Base-by-base conservation (phyloP, 2,888 invertebrate species). In the Diaperis boleti region DNA sequence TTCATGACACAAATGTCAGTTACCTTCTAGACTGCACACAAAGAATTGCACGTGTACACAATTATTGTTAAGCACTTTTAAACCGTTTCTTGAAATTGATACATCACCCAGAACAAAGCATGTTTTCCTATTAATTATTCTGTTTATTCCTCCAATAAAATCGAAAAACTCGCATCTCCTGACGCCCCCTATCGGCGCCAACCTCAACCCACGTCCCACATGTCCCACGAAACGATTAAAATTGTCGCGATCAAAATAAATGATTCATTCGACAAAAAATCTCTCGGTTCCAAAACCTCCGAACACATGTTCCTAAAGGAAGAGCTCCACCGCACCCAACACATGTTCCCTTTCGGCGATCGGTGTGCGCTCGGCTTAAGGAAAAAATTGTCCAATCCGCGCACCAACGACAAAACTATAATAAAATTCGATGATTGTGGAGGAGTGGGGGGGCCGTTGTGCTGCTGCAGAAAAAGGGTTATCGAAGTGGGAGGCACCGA, bases 401-500 rank as follows among this genome's bases (percentile, higher is more conserved):
- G 69, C 64, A 72, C 67, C 60, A 44, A 52, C 70, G 71, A 74
- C 74, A 75, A 77, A 77, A 77, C 77, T 77, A 78, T 77, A 79
- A 79, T 78, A 79, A 79, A 80, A 79, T 79, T 75, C 76, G 74
- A 75, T 74, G 61, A 71, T 72, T 69, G 74, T 64, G 62, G 71
- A 8, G 47, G 50, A 35, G 68, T 57, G 65, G 66, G 65, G 61
- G 64, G 11, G 45, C n/a, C 18, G 45, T n/a, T n/a, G n/a, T n/a
- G 44, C 42, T 42, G 45, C 45, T 26, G 55, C 49, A 68, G 69
- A 74, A 74, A 76, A 75, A 74, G 75, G 73, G 74, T 75, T 75
- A 73, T 75, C 70, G 75, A 75, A 77, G 79, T 77, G 76, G 79
- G 79, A 77, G 78, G 76, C 69, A 71, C 78, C 78, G 74, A 78